Conservation (phyloP, 53 echinoderm and acorn worm species). For the Henricia sp. region DNA sequence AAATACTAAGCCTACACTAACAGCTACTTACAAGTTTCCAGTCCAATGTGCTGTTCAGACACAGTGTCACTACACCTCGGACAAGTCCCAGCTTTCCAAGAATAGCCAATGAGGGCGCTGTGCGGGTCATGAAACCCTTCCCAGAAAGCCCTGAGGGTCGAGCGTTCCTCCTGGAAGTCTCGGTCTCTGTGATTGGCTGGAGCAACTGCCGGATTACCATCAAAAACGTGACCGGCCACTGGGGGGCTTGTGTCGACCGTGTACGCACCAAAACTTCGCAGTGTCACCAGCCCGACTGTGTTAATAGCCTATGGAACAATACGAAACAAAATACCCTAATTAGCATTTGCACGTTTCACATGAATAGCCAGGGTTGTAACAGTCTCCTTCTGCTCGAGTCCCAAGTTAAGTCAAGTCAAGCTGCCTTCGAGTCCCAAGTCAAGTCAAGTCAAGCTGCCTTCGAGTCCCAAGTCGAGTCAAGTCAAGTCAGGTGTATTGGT, state of each 20-base stretch:
- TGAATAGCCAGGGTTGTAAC: not conserved
- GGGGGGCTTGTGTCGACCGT: slow-evolving; percentile 63
- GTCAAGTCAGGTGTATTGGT: too few species aligned
- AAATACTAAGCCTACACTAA: not conserved
- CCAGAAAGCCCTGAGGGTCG: slow-evolving; percentile 53
- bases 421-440: too few species aligned
- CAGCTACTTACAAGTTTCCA: slow-evolving; percentile 24
- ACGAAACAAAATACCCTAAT: not conserved
- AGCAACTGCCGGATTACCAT: slow-evolving; percentile 26
- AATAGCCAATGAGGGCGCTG: slow-evolving; percentile 47
- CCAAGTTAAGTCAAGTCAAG: not conserved
- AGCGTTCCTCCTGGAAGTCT: slow-evolving; percentile 58
- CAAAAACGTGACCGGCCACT: slow-evolving; percentile 61
- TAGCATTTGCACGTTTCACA: not conserved
- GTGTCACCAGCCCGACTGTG: not conserved
- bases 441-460: too few species aligned
- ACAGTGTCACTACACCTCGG: slow-evolving; percentile 53
- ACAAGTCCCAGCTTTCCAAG: slow-evolving; percentile 53
- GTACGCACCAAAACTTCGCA: slow-evolving; percentile 33
- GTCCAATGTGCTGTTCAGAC: slow-evolving; percentile 44
- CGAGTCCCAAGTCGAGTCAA: too few species aligned
- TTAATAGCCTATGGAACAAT: slow-evolving; percentile 15
- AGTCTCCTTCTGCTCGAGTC: not conserved
- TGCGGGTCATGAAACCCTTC: slow-evolving; percentile 70
- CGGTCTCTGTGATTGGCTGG: slow-evolving; percentile 41